Base-by-base conservation (phyloP, 1,140 invertebrate genomes). In the Aphaenogaster floridana region DNA sequence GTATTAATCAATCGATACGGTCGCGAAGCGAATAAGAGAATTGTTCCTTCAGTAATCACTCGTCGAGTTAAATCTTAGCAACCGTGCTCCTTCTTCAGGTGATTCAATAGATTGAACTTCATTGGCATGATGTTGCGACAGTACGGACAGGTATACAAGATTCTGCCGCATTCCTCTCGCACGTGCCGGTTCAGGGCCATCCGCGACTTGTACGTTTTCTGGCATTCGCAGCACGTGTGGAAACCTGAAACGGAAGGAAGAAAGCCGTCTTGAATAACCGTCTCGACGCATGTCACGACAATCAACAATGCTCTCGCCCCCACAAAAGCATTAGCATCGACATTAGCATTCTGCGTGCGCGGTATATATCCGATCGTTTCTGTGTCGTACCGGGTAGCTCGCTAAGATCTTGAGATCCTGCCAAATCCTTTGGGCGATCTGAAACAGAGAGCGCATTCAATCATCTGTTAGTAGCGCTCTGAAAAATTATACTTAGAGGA, bases 31-130 rank as follows among this genome's bases (percentile, higher is more conserved):
- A 7, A 54, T 28, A 42, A 21, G 28, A 21, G 11, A 34, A 36
- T 42, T 13, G 3, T 17, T 28, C 45, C 21, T 54, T 79, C 54
- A 13, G 15, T 15, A 13, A 61, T 36, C 13, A n/a, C 6, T 39
- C 39, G 8, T 9, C 5, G 34, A 52, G n/a, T 90, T 68, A 90
- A 64, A 80, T 90, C 50, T 72, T 86, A 48, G 59, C 87, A 90
- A 68, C 81, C 83, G 74, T 92, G 91, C n/a, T 92, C 91, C 86
- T 91, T 91, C 86, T 88, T 92, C 72, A 92, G 34, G 42, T 92
- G 92, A 74, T 92, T 92, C 61, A 92, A 71, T 39, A 92, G 87
- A 74, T 91, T 92, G 81, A 91, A 91, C 74, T 92, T 92, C 92
- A 92, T 92, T 0, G 92, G 92, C 89, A 92, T 88, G 79, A 92